Percentiles rank a stretch among this genome's conserved stretches.
Conservation (phyloP, 2,113 vertebrate species). For the Tretioscincus oriximinensis region DNA sequence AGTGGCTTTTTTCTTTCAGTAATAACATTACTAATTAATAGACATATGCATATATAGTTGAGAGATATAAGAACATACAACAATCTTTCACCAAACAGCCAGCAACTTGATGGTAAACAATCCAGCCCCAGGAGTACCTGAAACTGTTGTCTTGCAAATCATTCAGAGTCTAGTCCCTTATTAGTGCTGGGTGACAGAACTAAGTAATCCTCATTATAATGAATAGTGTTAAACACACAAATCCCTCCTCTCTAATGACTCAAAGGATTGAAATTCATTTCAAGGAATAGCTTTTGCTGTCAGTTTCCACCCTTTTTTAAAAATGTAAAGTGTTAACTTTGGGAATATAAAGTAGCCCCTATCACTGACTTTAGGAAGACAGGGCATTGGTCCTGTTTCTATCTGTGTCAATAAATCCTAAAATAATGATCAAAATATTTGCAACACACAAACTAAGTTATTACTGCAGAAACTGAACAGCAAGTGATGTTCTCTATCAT, state of each 20-base stretch:
- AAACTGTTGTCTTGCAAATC: conserved; percentile 30
- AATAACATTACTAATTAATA: not conserved
- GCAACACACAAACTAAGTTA: not conserved
- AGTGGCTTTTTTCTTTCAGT: not conserved
- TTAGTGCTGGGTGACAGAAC: conserved; percentile 25
- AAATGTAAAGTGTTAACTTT: not conserved
- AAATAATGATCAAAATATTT: not conserved
- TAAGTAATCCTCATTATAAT: conserved; percentile 30
- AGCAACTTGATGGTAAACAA: not conserved
- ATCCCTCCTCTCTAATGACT: conserved; percentile 17
- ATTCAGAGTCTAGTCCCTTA: conserved; percentile 6
- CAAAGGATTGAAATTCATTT: conserved; percentile 28
- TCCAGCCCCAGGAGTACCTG: not conserved
- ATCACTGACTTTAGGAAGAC: conserved; percentile 3
- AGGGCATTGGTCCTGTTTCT: conserved; percentile 11
- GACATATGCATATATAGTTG: too few relatives aligned
- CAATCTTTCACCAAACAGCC: not conserved
- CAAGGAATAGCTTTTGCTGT: conserved; percentile 21
- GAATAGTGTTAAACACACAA: conserved; percentile 37
- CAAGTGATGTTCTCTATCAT: not conserved
- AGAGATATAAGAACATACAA: not conserved
- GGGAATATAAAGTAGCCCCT: not conserved
- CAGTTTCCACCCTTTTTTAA: conserved; percentile 4
- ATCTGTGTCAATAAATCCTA: conserved; percentile 3
- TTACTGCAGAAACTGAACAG: not conserved